phyloP scores from a whole-genome alignment of 1,140 invertebrate genomes.

The Mactra quadrangularis region DNA sequence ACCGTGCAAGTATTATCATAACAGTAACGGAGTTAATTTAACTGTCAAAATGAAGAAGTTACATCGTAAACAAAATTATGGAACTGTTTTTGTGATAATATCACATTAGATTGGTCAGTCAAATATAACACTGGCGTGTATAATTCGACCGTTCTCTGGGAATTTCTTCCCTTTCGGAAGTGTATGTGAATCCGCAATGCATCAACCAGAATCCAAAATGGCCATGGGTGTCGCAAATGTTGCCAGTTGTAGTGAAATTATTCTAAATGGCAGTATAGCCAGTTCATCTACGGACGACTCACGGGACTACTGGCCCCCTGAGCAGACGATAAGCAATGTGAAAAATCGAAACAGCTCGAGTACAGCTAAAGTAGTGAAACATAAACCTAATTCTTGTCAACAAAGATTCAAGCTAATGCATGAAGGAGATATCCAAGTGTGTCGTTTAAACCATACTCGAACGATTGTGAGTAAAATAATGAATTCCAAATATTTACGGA shows the following conservation, averaged over 20 bases:
- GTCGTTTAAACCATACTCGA: constrained; percentile 91
- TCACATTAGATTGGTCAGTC: background rate
- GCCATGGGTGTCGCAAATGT: too few species aligned
- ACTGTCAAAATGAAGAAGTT: constrained; percentile 3
- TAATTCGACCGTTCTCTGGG: constrained; percentile 57
- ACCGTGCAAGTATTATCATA: constrained; percentile 29
- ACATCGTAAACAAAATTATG: background rate
- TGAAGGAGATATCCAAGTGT: constrained; percentile 91
- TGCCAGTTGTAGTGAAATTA: constrained; percentile 2
- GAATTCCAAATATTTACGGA: constrained; percentile 90
- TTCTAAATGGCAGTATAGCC: constrained; percentile 25
- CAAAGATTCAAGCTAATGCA: constrained; percentile 89
- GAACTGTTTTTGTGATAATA: background rate
- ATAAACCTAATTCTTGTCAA: constrained; percentile 62
- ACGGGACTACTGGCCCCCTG: constrained; percentile 53
- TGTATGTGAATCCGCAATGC: constrained; percentile 26
- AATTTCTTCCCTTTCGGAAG: constrained; percentile 54
- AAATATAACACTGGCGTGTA: constrained; percentile 59
- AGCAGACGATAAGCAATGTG: constrained; percentile 4
- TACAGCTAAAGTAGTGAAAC: constrained; percentile 54
- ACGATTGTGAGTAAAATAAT: constrained; percentile 93
- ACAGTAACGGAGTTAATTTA: background rate
- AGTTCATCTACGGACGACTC: constrained; percentile 38
- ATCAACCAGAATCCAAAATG: constrained; percentile 38
- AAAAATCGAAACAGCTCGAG: constrained; percentile 16